Conservation (phyloP, 2,888 invertebrate genomes). For the Parnassius mnemosyne region DNA sequence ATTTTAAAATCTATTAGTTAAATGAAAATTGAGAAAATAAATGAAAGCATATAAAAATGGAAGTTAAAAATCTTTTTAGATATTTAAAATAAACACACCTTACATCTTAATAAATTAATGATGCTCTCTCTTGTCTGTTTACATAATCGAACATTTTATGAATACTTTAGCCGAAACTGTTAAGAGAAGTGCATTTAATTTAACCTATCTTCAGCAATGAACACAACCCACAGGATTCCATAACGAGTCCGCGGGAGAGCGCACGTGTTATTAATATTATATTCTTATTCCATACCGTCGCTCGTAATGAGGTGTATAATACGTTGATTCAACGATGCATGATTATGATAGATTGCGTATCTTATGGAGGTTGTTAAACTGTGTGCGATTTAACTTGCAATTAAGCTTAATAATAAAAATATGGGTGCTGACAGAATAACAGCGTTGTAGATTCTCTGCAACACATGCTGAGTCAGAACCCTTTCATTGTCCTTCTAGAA, state of each 20-base stretch:
- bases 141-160: slow-evolving; percentile 8
- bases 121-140: neutral
- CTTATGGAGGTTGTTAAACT: slow-evolving; percentile 18
- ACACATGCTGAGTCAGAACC: too few species aligned
- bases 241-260: slow-evolving; percentile 55
- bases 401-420: too few species aligned
- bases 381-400: neutral
- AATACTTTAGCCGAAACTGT: slow-evolving; percentile 11
- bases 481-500: too few species aligned
- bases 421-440: too few species aligned
- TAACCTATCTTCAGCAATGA: slow-evolving; percentile 10
- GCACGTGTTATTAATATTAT: slow-evolving; percentile 48
- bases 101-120: neutral
- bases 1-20: too few species aligned
- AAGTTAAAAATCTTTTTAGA: too few species aligned
- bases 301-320: slow-evolving; percentile 24
- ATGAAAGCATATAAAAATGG: too few species aligned
- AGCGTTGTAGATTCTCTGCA: too few species aligned
- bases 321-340: slow-evolving; percentile 20
- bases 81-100: too few species aligned
- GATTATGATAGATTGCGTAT: slow-evolving; percentile 17
- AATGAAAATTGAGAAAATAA: too few species aligned
- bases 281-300: slow-evolving; percentile 32
- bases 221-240: slow-evolving; percentile 30
- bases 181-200: slow-evolving; percentile 5